These are phyloP conservation scores for Ctenosaura bakeri DNA, from an alignment of 2,797 vertebrate genomes.

Conservation along the genomic window DNA sequence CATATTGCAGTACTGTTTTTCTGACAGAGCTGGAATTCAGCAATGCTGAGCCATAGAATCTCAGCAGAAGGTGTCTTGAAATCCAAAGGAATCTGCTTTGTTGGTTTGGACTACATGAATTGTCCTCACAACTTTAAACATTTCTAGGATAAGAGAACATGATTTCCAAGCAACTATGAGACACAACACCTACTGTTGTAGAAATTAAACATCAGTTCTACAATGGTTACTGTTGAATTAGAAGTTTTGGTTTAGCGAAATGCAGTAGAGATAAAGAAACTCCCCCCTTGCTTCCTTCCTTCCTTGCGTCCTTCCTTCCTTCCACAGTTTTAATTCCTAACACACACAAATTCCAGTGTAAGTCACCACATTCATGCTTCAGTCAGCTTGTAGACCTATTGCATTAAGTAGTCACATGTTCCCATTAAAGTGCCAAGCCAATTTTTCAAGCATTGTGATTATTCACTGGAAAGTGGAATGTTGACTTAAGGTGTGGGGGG, in stretches of 20 bases:
- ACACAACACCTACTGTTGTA: background rate
- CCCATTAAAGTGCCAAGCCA: slow-evolving; percentile 56
- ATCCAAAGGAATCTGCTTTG: background rate
- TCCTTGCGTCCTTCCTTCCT: background rate
- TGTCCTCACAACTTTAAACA: background rate
- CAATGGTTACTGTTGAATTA: background rate
- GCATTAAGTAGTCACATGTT: slow-evolving; percentile 73
- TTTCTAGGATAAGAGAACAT: background rate
- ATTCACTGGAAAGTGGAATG: slow-evolving; percentile 57
- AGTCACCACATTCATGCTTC: slow-evolving; percentile 49
- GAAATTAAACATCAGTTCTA: no score
- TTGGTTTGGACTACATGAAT: background rate
- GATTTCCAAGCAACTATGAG: background rate
- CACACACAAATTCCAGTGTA: slow-evolving; percentile 43
- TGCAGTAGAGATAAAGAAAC: background rate
- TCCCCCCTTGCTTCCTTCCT: background rate
- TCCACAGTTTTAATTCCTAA: slow-evolving; percentile 25
- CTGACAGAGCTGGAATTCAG: background rate
- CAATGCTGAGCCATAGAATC: background rate
- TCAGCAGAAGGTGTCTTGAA: background rate
- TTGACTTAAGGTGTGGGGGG: slow-evolving; percentile 51
- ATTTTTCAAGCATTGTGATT: slow-evolving; percentile 63
- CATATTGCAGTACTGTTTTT: background rate
- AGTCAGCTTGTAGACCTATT: slow-evolving; percentile 52
- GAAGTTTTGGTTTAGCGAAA: background rate